Evolutionary conservation across 2,797 vertebrate species (phyloP), one percentile per base, ranked within the genome.

Genomic region (Anguilla marmorata): DNA sequence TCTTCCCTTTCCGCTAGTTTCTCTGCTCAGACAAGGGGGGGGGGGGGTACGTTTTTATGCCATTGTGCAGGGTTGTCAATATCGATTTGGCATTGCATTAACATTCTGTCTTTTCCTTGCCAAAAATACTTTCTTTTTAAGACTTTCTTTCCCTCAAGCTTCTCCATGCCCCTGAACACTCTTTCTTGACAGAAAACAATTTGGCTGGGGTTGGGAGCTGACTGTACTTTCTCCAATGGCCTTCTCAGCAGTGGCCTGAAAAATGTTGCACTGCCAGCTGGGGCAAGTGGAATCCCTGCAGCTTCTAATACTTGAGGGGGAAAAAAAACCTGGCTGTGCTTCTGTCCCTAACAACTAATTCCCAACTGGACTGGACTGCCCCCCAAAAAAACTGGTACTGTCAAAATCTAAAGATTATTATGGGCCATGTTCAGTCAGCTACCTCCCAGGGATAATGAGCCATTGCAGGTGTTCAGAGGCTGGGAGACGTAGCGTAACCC

Each of bases 31-130:
- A 84, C 30, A 14, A 14, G n/a, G 30, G 50, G 45, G 11, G 83
- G 21, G 45, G 41, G 7, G 24, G 37, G 16, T 30, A 4, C 41
- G 0, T 54, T 84, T 54, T 54, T 21, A 52, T 4, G 52, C 14
- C 52, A 85, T 56, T 24, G 21, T 9, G 7, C 30, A 37, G 37
- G 72, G 37, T 60, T 27, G n/a, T 69, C 69, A 27, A 41, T 54
- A 86, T 50, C 9, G 74, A 82, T 82, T 87, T 45, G 54, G 74
- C 54, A 87, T 87, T 48, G 45, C 76, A 87, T 86, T 52, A 76
- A 60, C 41, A 76, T 69, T 37, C n/a, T 87, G 86, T 54, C 27
- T 82, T 82, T 58, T 30, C 86, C 82, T 50, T 7, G 63, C 63
- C 63, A 27, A 27, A 7, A 27, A 66, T 14, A n/a, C 63, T 66